Evolutionary conservation across 1,140 invertebrate genomes (phyloP), one percentile per base, ranked within the genome.

Genomic region (Drosophila ercepeae): DNA sequence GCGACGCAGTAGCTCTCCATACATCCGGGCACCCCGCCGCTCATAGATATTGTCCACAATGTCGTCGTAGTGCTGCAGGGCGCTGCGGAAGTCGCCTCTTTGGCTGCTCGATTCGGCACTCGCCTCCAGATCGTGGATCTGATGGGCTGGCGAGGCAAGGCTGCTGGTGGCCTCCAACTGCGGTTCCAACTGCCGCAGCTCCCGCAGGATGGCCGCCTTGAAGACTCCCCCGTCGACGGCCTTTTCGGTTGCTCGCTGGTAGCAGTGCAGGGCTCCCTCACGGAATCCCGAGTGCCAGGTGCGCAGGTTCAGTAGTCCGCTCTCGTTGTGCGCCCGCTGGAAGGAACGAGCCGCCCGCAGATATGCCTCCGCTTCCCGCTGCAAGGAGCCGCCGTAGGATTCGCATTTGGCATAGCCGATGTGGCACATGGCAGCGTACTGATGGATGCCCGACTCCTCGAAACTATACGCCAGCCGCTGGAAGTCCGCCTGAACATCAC

Each of bases 1-100:
- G 32, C 82, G 70, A 1, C 55, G 61, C 21, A 91, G 19, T 11
- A 91, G 21, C 2, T 91, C 89, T 2, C 50, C 57, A 45, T 91
- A 91, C 34, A 91, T 69, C 6, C 45, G 19, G 4, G 89, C 73
- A 0, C 54, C 72, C 4, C 89, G 84, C 4, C 90, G 82, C 55
- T 91, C 91, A n/a, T 79, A 82, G 0, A 91, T 75, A 42, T 91
- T 88, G 18, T 91, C 91, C 13, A 86, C 83, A 58, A 91, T 91
- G 52, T 91, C 91, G 21, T 91, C 90, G 19, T 89, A 53, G 45
- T 91, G 89, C 13, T 83, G 89, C 29, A 91, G 48, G 1, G 90
- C 89, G 6, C 36, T 59, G 0, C 89, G 58, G 34, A 73, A 91
- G 51, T 91, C 89, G 1, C 58, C 55, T 0, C 69, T 60, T 21